These are phyloP conservation scores for Rhabdomys dilectus DNA, from an alignment of 2,113 vertebrate genomes.

Conservation along the genomic window DNA sequence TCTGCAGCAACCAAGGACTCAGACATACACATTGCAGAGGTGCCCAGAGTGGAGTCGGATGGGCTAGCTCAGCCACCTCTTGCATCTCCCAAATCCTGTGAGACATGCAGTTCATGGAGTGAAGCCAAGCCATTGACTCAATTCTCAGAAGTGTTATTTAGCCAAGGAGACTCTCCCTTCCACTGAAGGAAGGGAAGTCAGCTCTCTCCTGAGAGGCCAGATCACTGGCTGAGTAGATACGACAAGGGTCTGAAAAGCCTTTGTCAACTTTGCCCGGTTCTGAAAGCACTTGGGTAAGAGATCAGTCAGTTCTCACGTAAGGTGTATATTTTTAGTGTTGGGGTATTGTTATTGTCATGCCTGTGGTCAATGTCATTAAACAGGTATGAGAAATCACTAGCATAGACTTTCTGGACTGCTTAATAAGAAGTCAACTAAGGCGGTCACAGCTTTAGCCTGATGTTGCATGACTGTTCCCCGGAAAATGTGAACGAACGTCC, in stretches of 20 bases:
- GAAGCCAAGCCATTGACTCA: neutral
- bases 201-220: neutral
- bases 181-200: neutral
- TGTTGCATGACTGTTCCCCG: neutral
- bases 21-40: neutral
- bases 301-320: neutral
- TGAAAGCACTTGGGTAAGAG: neutral
- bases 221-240: neutral
- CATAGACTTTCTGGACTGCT: neutral
- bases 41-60: neutral
- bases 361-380: neutral
- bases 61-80: neutral
- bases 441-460: neutral
- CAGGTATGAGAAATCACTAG: neutral
- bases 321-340: neutral
- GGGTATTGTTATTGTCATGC: neutral
- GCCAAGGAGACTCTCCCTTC: neutral
- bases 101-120: neutral
- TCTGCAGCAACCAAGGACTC: neutral
- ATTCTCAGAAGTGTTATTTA: neutral
- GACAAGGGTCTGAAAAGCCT: neutral
- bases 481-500: neutral
- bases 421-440: neutral
- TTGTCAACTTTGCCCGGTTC: neutral
- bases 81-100: neutral